Base-by-base conservation (phyloP, 1,140 invertebrate genomes). In the Papilio polytes region DNA sequence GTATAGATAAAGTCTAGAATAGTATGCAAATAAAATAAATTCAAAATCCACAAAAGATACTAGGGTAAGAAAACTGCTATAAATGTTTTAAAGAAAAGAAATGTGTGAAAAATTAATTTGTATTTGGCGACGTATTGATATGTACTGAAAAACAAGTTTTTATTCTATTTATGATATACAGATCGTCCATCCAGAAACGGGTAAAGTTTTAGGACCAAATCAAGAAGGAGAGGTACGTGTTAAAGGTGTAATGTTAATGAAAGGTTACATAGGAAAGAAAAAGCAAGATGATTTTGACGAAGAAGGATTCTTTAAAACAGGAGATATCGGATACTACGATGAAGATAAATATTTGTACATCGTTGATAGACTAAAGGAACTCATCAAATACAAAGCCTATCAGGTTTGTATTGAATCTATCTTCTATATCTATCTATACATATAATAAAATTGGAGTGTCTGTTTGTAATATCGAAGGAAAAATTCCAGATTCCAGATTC, bases 371-470 rank as follows among this genome's bases (percentile, higher is more conserved):
- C 86, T 97, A 3, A 98, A 98, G 89, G 97, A 98, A 87, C 91
- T 98, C 3, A 98, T 98, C 74, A 98, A 98, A 88, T 97, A 97
- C 86, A 97, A 98, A 92, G 97, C 96, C 31, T 96, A 96, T 85
- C 97, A 98, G 95, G 97, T 97, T 82, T 88, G 82, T 81, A 48
- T 41, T 41, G 36, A 41, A 41, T 41, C 1, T 41, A 8, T n/a
- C n/a, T n/a, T n/a, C n/a, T n/a, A n/a, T 3, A 1, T 31, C 31
- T 31, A 31, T 31, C 31, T 31, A 31, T 31, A 31, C 31, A 31
- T 31, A 31, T 31, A 31, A 31, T 31, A 31, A 31, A 31, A 31
- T 31, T 31, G 31, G 31, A 31, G 31, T 31, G 31, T 31, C 31
- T 31, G 31, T 31, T 31, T 31, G 31, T 31, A 31, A 31, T 31